These are phyloP conservation scores for Lydus trimaculatus DNA, from an alignment of 2,888 invertebrate genomes.

Conservation along the genomic window DNA sequence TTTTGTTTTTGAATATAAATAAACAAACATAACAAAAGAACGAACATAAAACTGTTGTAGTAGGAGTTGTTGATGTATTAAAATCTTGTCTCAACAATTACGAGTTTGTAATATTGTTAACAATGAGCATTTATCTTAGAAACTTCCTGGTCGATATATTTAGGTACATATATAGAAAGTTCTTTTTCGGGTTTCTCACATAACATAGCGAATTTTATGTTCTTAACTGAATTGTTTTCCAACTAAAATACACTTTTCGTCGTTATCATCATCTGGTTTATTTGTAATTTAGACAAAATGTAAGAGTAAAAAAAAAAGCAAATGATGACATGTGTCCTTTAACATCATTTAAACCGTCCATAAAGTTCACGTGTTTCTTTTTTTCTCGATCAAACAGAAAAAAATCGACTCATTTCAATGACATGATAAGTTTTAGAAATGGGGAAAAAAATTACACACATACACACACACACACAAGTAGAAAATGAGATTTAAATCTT, in stretches of 20 bases:
- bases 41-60: not conserved
- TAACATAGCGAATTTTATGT: not conserved
- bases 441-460: too few species aligned
- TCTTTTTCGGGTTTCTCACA: not conserved
- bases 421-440: too few species aligned
- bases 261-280: not conserved
- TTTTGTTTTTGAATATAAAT: not conserved
- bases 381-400: not conserved
- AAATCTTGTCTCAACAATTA: conserved; percentile 6
- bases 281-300: not conserved
- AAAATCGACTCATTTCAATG: too few species aligned
- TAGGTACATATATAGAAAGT: not conserved
- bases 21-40: not conserved
- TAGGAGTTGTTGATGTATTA: conserved; percentile 6
- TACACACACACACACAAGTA: too few species aligned
- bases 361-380: not conserved
- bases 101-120: conserved; percentile 13
- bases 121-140: conserved; percentile 14
- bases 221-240: not conserved
- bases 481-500: not conserved
- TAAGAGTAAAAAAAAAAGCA: not conserved
- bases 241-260: not conserved
- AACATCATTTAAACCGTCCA: not conserved
- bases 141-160: conserved; percentile 11
- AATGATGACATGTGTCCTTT: not conserved